These are phyloP conservation scores for Agrilus planipennis DNA, from an alignment of 1,140 invertebrate genomes.

Conservation along the genomic window DNA sequence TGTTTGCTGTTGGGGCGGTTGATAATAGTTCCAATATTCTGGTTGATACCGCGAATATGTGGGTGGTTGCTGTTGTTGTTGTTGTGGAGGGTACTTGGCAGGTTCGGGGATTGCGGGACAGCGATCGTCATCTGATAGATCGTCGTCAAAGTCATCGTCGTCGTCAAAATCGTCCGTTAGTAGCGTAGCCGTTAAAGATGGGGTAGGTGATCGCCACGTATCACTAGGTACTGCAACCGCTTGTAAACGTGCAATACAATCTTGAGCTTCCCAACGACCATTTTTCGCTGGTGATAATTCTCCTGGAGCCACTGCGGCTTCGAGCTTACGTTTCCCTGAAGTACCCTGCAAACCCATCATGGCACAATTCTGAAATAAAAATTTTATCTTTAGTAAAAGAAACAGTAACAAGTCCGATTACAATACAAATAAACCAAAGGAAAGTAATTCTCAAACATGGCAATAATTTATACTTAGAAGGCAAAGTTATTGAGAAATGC, in stretches of 20 bases:
- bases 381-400: not conserved
- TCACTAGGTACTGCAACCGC: conserved; percentile 41
- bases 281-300: conserved; percentile 35
- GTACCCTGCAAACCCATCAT: conserved; percentile 66
- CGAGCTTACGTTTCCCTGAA: conserved; percentile 53
- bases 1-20: conserved; percentile 53
- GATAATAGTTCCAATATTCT: conserved; percentile 41
- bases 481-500: too few relatives aligned
- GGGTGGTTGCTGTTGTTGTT: conserved; percentile 12
- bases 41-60: conserved; percentile 28
- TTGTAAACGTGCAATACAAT: conserved; percentile 40
- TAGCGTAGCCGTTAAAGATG: conserved; percentile 37
- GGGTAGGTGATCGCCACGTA: conserved; percentile 36
- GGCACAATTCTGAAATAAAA: conserved; percentile 52
- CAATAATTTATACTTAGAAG: not conserved
- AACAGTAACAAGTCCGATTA: not conserved
- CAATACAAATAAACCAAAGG: not conserved
- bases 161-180: conserved; percentile 39
- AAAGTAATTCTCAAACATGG: conserved; percentile 1
- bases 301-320: conserved; percentile 24
- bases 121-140: conserved; percentile 35
- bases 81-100: conserved; percentile 17
- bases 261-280: conserved; percentile 39
- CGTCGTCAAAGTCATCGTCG: conserved; percentile 43
- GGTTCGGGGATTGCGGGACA: conserved; percentile 24